Base-by-base conservation (phyloP, 2,113 vertebrate genomes). In the Podarcis raffonei region DNA sequence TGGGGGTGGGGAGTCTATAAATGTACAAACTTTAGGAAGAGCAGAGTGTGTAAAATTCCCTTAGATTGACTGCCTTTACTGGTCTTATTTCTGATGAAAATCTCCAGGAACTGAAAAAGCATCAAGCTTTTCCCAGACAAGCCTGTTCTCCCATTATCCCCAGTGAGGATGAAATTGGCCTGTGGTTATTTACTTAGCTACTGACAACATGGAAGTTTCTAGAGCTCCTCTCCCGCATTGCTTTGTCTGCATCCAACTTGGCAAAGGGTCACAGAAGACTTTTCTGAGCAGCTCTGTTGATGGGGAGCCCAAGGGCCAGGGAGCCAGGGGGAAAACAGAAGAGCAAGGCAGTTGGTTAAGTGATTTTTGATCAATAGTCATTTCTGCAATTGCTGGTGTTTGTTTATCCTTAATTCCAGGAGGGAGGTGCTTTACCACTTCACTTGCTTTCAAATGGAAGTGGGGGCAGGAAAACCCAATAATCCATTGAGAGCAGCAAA, bases 1-100 rank as follows among this genome's bases (percentile, higher is more conserved):
- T 39, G 39, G 35, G 42, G 89, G 93, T 35, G 90, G 94, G 93
- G n/a, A 87, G 87, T 76, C 94, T 92, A 69, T 92, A 95, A 92
- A 94, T 83, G 90, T 87, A 94, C 75, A 89, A 91, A 81, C 89
- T 87, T 91, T 74, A 74, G 89, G 90, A 86, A 89, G 91, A 94
- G 80, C 35, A 81, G 84, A 86, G 32, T 81, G 76, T 0, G 0
- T 83, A 90, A 90, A 88, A 84, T 77, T 81, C 82, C 76, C 82
- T 48, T 48, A 8, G 42, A 48, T 48, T 48, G 42, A 8, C 42
- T 48, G 42, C 42, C 42, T 48, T 8, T 23, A 88, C 87, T 48
- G 69, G 37, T 65, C 35, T 62, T 88, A 27, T 87, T 90, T 25
- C 88, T 87, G 86, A 13, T 2, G 3, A 91, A 93, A 92, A 86